A percentile compares a stretch with the other conserved stretches of the same genome.
Conservation (phyloP, 1,140 invertebrate species). For the Bombus pascuorum region DNA sequence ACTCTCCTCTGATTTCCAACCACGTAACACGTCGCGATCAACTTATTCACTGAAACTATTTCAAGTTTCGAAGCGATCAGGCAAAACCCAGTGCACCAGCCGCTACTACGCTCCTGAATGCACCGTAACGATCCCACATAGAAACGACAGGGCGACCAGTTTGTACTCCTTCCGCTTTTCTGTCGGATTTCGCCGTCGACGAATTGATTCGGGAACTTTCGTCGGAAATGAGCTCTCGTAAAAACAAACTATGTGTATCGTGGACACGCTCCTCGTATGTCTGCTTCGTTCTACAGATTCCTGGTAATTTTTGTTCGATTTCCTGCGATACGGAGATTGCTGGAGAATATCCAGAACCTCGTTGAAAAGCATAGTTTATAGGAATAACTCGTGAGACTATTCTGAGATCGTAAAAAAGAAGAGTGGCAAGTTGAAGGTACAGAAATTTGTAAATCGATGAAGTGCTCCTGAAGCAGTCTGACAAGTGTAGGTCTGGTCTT, state of each 20-base stretch:
- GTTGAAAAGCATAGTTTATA: too few relatives aligned
- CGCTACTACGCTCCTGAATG: background rate
- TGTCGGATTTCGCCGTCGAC: conserved; percentile 33
- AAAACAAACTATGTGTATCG: conserved; percentile 1
- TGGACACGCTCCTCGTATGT: background rate
- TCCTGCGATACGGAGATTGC: background rate
- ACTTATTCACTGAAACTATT: conserved; percentile 57
- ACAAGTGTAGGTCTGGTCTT: background rate
- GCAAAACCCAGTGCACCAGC: background rate
- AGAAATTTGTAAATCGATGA: background rate
- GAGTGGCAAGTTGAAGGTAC: background rate
- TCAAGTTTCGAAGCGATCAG: conserved; percentile 61
- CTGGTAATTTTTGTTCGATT: conserved; percentile 1
- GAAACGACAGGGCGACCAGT: conserved; percentile 12
- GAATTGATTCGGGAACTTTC: conserved; percentile 45
- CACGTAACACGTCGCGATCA: background rate
- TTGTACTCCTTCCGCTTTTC: conserved; percentile 35
- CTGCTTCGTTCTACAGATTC: background rate
- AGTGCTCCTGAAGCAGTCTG: background rate
- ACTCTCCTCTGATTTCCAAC: background rate
- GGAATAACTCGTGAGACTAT: background rate
- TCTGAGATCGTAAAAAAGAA: background rate
- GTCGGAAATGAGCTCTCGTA: conserved; percentile 27
- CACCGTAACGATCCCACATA: conserved; percentile 49
- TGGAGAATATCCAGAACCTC: background rate